Base-by-base conservation (phyloP, 2,888 invertebrate species). In the Acholoe squamosa region DNA sequence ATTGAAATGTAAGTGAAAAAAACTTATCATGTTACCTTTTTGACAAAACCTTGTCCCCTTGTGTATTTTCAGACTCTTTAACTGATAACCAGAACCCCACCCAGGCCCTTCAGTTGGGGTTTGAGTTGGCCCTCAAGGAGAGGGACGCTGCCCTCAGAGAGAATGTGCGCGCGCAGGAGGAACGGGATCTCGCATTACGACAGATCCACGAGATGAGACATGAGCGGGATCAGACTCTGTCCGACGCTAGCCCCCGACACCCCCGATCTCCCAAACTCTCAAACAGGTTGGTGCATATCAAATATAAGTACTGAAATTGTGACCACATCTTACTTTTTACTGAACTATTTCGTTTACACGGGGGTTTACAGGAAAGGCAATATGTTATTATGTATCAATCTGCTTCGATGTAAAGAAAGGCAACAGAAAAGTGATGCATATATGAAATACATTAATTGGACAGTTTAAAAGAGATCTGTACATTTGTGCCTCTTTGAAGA, bases 91-190 rank as follows among this genome's bases (percentile, higher is more conserved):
- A 80, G 43, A 80, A 43, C 43, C 94, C 94, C 5, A 94, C 94
- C 19, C 95, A 94, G 84, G 94, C 95, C 5, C 91, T 95, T 71
- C 95, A 95, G 92, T 93, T 95, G n/a, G 95, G 95, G 5, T 94
- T 94, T 92, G 95, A 95, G 91, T 92, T 95, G 56, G 95, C 95
- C 16, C 91, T 95, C 25, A 95, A 95, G 91, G 95, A 95, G 91
- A 91, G 95, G 16, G 95, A 95, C 92, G 94, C 94, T 0, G 94
- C 95, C 16, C 91, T 95, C 51, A 93, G 95, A n/a, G 95, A 95
- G 89, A 95, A 95, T 90, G 94, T 94, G 10, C 92, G 93, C 52
- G 94, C 95, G 0, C 90, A 94, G 19, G 94, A 95, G 90, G 95
- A 95, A 76, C 92, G 95, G 25, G 94, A 94, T 89, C 93, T 93